phyloP scores from a whole-genome alignment of 2,888 invertebrate species.

The Ephialtes manifestator region DNA sequence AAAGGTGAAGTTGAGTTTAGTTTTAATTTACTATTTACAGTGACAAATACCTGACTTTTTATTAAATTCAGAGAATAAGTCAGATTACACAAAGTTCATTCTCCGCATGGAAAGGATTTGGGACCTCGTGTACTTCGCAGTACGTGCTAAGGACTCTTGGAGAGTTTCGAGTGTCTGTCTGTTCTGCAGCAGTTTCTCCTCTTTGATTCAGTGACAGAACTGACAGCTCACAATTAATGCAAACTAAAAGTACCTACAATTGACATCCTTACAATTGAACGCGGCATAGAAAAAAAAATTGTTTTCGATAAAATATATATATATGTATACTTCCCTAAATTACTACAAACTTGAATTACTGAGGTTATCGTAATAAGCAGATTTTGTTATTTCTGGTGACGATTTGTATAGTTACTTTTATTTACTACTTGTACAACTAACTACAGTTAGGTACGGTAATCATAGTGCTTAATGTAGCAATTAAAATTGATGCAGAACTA shows the following conservation, averaged over 20 bases:
- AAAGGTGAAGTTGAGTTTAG: not conserved
- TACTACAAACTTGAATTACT: too few relatives aligned
- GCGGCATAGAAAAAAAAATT: not conserved
- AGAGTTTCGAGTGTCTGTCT: conserved; percentile 6
- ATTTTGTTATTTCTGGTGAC: too few relatives aligned
- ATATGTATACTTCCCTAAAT: too few relatives aligned
- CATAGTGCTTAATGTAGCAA: too few relatives aligned
- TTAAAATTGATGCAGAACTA: too few relatives aligned
- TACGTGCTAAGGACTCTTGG: not conserved
- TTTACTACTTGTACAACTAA: too few relatives aligned
- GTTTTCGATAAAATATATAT: too few relatives aligned
- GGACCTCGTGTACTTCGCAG: not conserved
- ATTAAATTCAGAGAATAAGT: not conserved
- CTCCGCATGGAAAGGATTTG: conserved; percentile 51
- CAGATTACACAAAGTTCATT: not conserved
- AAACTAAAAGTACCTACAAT: conserved; percentile 1
- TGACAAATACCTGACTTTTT: too few relatives aligned
- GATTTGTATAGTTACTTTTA: too few relatives aligned
- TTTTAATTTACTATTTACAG: too few relatives aligned
- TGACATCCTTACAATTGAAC: not conserved
- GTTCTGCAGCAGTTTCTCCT: not conserved
- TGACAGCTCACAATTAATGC: conserved; percentile 59
- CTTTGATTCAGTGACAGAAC: conserved; percentile 60
- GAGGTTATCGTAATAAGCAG: too few relatives aligned
- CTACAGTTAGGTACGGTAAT: too few relatives aligned